A percentile compares a stretch with the other conserved stretches of the same genome.
phyloP scores from a whole-genome alignment of 2,797 vertebrate genomes.

The Distichodus sexfasciatus region DNA sequence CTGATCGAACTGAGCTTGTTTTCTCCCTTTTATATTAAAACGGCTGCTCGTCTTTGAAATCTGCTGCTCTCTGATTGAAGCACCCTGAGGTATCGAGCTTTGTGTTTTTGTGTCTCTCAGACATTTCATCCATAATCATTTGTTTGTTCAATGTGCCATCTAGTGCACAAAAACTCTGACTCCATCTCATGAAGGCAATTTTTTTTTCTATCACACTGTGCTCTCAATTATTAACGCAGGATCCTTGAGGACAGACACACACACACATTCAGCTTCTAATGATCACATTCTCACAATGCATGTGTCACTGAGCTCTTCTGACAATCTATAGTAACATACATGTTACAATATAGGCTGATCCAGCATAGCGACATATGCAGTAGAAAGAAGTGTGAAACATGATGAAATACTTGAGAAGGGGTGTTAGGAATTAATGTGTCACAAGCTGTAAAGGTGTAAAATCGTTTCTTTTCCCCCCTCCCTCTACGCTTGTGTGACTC shows the following conservation, averaged over 20 bases:
- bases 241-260: constrained; percentile 34
- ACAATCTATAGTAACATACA: neutral
- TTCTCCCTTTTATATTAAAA: neutral
- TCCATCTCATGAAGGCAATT: constrained; percentile 24
- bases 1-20: constrained; percentile 26
- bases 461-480: neutral
- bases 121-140: constrained; percentile 35
- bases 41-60: neutral
- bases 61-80: constrained; percentile 26
- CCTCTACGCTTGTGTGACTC: neutral
- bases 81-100: neutral
- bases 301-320: constrained; percentile 10
- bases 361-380: neutral
- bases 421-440: neutral
- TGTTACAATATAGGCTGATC: neutral
- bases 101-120: neutral
- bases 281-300: neutral
- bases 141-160: constrained; percentile 49
- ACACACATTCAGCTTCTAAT: constrained; percentile 8
- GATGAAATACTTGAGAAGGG: neutral
- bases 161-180: constrained; percentile 43
- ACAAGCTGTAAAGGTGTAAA: neutral
- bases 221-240: constrained; percentile 1
- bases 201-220: constrained; percentile 21
- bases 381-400: neutral